A percentile compares a stretch with the other conserved stretches of the same genome.
Evolutionary conservation across 2,888 invertebrate genomes (phyloP).

Genomic region (Pterobdella sp.): DNA sequence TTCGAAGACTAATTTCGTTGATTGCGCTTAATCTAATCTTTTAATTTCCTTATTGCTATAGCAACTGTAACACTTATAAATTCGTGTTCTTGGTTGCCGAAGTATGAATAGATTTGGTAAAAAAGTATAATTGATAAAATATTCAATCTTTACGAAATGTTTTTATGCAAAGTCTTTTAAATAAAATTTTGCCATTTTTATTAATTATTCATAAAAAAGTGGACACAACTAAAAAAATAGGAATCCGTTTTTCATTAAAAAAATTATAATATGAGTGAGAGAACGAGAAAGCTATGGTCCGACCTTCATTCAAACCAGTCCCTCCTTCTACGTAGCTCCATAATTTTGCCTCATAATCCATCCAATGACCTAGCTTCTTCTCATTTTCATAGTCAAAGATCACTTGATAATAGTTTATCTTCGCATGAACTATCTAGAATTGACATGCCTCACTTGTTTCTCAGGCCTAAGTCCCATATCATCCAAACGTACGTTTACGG

Average conservation of each 20-base stretch:
- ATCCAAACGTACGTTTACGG: background rate
- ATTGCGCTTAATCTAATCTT: background rate
- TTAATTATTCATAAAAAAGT: too few relatives aligned
- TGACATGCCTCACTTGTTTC: background rate
- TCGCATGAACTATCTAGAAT: background rate
- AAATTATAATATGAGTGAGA: background rate
- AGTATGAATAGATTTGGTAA: too few relatives aligned
- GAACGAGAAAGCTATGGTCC: background rate
- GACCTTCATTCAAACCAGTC: background rate
- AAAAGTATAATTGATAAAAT: too few relatives aligned
- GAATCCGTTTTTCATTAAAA: too few relatives aligned
- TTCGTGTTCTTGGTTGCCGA: too few relatives aligned
- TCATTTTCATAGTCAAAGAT: background rate
- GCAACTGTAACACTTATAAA: too few relatives aligned
- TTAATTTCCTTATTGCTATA: background rate
- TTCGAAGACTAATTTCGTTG: background rate
- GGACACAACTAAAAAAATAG: too few relatives aligned
- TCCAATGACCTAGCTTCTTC: background rate
- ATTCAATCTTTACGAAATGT: too few relatives aligned
- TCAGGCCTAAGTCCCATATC: slow-evolving; percentile 10
- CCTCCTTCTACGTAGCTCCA: background rate
- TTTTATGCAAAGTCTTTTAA: too few relatives aligned
- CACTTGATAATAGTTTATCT: too few relatives aligned
- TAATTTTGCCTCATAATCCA: background rate
- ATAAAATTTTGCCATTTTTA: too few relatives aligned